Evolutionary conservation across 2,113 vertebrate genomes (phyloP).

Genomic region (Carassius gibelio): DNA sequence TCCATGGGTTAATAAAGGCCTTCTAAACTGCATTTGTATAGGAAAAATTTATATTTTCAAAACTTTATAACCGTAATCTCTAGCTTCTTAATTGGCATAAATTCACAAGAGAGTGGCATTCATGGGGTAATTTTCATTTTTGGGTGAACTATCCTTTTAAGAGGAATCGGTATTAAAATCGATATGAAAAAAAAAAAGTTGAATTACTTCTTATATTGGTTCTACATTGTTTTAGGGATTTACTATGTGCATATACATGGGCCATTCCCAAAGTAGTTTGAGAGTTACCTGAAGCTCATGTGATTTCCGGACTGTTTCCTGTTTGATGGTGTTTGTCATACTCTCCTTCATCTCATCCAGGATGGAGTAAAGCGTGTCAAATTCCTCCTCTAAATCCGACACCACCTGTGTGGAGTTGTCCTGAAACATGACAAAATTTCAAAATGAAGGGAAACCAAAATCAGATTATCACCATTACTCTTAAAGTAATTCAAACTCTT

Average conservation of each 20-base stretch:
- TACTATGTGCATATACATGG: neutral
- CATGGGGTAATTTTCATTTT: no score
- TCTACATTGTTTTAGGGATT: neutral
- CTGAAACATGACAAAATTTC: conserved; percentile 66
- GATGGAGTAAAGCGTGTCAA: conserved; percentile 83
- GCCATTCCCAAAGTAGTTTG: neutral
- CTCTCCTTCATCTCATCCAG: conserved; percentile 84
- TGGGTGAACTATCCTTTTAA: neutral
- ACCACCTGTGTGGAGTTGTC: conserved; percentile 83
- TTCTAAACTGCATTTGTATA: no score
- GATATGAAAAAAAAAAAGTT: neutral
- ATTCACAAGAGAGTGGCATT: no score
- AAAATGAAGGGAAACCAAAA: neutral
- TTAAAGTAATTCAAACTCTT: neutral
- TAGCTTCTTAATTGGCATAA: no score
- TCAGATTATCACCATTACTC: neutral
- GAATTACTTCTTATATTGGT: neutral
- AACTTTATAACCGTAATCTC: no score
- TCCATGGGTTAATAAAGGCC: no score
- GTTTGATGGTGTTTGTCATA: conserved; percentile 82
- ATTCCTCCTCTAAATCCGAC: conserved; percentile 88
- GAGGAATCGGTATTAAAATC: neutral
- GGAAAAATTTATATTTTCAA: no score
- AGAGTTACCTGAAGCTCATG: conserved; percentile 84
- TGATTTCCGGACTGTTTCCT: conserved; percentile 83